A percentile compares a stretch with the other conserved stretches of the same genome.
Evolutionary conservation across 2,113 vertebrate species (phyloP).

Genomic region (Hassar affinis): DNA sequence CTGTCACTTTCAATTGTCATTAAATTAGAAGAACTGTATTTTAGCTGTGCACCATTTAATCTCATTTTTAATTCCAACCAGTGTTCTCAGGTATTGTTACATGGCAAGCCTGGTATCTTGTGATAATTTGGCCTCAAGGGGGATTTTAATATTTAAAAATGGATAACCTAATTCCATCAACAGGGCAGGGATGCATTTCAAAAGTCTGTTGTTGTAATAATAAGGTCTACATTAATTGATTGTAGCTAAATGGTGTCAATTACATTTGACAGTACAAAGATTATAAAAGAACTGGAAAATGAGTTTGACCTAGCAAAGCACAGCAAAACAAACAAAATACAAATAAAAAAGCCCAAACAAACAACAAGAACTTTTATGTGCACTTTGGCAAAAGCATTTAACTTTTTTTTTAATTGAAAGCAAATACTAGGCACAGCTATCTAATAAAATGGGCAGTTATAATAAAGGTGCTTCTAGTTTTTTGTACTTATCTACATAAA

Average conservation of each 20-base stretch:
- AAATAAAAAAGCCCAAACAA: neutral
- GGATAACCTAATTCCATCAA: conserved; percentile 62
- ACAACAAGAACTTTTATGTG: neutral
- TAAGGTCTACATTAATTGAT: conserved; percentile 16
- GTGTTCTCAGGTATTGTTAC: conserved; percentile 23
- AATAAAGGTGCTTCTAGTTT: neutral
- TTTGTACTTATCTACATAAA: conserved; percentile 9
- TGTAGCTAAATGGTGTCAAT: conserved; percentile 3
- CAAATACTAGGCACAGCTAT: neutral
- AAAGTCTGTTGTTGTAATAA: conserved; percentile 51
- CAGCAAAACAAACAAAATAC: neutral
- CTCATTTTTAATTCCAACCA: conserved; percentile 31
- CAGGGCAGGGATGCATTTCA: conserved; percentile 64
- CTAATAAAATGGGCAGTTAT: neutral
- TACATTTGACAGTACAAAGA: neutral
- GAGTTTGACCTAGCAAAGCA: neutral
- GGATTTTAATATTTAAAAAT: conserved; percentile 68
- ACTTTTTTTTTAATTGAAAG: neutral
- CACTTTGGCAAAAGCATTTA: neutral
- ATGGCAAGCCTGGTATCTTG: conserved; percentile 25
- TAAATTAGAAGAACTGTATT: neutral
- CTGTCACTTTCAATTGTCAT: neutral
- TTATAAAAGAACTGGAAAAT: neutral
- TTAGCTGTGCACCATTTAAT: neutral
- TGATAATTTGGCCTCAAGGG: conserved; percentile 47